Evolutionary conservation across 2,797 vertebrate genomes (phyloP).

Genomic region (Sebastes goodei): DNA sequence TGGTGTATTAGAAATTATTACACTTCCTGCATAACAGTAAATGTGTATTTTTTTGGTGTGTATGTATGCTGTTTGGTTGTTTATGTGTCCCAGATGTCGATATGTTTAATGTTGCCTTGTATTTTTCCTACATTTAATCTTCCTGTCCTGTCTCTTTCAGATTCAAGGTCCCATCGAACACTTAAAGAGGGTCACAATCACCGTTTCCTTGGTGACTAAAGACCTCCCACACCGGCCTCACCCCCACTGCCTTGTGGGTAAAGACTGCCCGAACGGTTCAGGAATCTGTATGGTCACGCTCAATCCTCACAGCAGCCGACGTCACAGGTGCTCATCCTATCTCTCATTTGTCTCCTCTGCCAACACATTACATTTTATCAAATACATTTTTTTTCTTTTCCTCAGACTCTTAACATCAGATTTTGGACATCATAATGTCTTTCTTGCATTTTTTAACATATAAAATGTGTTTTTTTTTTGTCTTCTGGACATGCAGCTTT

Average conservation of each 20-base stretch:
- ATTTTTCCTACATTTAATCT: not conserved
- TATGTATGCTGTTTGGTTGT: not conserved
- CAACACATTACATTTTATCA: not conserved
- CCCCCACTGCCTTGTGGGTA: slow-evolving; percentile 95
- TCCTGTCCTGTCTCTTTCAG: slow-evolving; percentile 66
- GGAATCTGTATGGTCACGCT: slow-evolving; percentile 89
- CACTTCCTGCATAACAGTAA: not conserved
- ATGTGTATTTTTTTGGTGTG: not conserved
- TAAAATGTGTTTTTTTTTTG: not conserved
- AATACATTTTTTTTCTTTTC: not conserved
- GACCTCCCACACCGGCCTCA: slow-evolving; percentile 92
- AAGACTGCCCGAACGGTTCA: slow-evolving; percentile 85
- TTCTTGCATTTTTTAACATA: not conserved
- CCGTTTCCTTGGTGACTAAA: slow-evolving; percentile 92
- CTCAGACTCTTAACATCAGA: not conserved
- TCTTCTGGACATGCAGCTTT: slow-evolving; percentile 80
- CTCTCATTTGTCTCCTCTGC: not conserved
- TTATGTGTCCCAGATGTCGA: not conserved
- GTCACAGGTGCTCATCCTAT: slow-evolving; percentile 84
- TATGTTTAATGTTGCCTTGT: not conserved
- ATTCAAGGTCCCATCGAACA: slow-evolving; percentile 83
- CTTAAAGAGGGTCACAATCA: slow-evolving; percentile 86
- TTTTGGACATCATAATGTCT: not conserved
- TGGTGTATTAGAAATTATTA: not conserved
- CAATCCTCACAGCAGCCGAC: slow-evolving; percentile 81